phyloP scores from a whole-genome alignment of 2,888 invertebrate species.

The Ennomos erosarius region DNA sequence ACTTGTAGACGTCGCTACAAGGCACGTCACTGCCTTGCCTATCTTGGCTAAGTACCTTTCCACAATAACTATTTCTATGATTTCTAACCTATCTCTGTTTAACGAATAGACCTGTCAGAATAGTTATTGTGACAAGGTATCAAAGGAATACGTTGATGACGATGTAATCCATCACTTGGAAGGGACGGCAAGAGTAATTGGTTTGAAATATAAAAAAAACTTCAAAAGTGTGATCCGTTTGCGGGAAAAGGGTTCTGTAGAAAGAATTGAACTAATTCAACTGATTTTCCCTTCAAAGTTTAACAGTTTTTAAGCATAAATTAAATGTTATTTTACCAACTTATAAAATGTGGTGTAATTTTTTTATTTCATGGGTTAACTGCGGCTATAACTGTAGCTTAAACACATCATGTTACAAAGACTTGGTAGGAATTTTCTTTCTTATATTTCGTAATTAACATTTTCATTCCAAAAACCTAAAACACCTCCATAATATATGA shows the following conservation, averaged over 20 bases:
- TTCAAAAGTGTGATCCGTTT: constrained; percentile 5
- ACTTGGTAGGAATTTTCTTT: no score
- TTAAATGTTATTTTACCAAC: no score
- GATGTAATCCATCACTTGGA: constrained; percentile 30
- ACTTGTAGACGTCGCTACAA: constrained; percentile 21
- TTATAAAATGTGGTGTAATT: no score
- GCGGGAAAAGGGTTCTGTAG: constrained; percentile 15
- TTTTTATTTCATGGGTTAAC: no score
- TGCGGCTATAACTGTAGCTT: no score
- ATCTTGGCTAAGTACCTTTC: constrained; percentile 8
- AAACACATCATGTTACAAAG: no score
- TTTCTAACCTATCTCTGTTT: not conserved
- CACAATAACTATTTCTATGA: constrained; percentile 7
- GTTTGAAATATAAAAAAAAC: constrained; percentile 20
- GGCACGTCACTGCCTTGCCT: constrained; percentile 11
- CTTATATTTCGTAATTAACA: no score
- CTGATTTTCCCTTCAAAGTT: no score
- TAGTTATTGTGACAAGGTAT: constrained; percentile 10
- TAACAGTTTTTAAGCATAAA: no score
- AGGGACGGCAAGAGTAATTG: constrained; percentile 28
- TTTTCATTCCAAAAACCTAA: no score
- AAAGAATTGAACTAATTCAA: not conserved
- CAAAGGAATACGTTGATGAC: constrained; percentile 5
- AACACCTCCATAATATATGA: no score
- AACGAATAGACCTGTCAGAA: not conserved